Percentiles rank a stretch among this genome's conserved stretches.
phyloP scores from a whole-genome alignment of 2,113 vertebrate genomes.

The Recurvirostra avosetta region DNA sequence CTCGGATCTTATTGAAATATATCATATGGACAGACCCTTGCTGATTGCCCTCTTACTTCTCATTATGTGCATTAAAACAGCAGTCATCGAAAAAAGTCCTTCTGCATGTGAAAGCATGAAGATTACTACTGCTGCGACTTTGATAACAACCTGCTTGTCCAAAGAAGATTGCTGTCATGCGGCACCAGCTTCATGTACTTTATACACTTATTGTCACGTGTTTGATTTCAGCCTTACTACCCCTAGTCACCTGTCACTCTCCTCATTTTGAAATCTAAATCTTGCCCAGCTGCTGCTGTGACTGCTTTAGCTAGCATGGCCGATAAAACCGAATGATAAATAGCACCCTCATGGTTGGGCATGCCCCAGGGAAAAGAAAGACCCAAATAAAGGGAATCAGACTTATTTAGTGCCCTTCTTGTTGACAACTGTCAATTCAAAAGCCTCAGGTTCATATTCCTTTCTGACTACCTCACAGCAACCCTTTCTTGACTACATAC shows the following conservation, averaged over 20 bases:
- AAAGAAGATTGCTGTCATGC: not conserved
- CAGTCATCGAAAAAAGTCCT: not conserved
- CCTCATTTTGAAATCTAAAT: not conserved
- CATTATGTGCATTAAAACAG: not conserved
- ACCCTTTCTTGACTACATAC: not conserved
- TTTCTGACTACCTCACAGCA: not conserved
- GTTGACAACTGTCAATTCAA: not conserved
- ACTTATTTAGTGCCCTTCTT: not conserved
- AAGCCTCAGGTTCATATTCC: not conserved
- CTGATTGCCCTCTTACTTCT: not conserved
- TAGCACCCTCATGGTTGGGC: not conserved
- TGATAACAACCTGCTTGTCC: not conserved
- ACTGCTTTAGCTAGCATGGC: not conserved
- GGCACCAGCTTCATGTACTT: not conserved
- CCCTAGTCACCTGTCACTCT: not conserved
- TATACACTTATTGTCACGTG: fast-evolving
- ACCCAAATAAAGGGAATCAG: not conserved
- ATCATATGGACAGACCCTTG: not conserved
- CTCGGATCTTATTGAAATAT: not conserved
- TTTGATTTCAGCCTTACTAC: not conserved
- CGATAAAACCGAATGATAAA: not conserved
- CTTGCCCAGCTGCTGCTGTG: not conserved
- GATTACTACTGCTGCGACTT: not conserved
- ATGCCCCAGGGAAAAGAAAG: not conserved
- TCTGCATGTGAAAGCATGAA: not conserved